A percentile compares a stretch with the other conserved stretches of the same genome.
Evolutionary conservation across 1,140 invertebrate species (phyloP).

Genomic region (Cydia splendana): DNA sequence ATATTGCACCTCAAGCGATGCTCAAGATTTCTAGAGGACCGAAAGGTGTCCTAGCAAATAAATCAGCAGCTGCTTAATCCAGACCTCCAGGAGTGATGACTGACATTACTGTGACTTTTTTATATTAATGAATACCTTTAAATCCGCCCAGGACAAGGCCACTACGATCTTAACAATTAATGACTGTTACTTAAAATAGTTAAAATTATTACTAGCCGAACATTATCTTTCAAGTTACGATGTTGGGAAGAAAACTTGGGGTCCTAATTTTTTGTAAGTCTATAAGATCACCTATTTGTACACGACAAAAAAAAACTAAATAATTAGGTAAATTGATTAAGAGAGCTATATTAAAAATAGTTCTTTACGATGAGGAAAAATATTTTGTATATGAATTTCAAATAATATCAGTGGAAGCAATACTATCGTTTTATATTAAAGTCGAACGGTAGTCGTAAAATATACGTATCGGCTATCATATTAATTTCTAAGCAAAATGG

Average conservation of each 20-base stretch:
- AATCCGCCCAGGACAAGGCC: conserved; percentile 31
- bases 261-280: neutral
- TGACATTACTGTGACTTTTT: neutral
- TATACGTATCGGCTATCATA: conserved; percentile 16
- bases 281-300: conserved; percentile 8
- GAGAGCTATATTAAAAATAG: conserved; percentile 14
- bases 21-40: neutral
- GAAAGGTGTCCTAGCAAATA: neutral
- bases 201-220: conserved; percentile 38
- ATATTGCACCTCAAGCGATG: neutral
- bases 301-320: neutral
- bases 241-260: conserved; percentile 11
- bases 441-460: neutral
- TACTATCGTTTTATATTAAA: neutral
- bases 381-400: conserved; percentile 1
- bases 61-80: neutral
- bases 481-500: conserved; percentile 43
- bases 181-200: conserved; percentile 32
- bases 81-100: neutral
- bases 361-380: neutral
- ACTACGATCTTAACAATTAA: conserved; percentile 37
- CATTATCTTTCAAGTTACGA: conserved; percentile 18
- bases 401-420: conserved; percentile 13
- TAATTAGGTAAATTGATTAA: neutral
- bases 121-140: neutral